Base-by-base conservation (phyloP, 92 coral and sea anemone species). In the Heliopora coerulea region DNA sequence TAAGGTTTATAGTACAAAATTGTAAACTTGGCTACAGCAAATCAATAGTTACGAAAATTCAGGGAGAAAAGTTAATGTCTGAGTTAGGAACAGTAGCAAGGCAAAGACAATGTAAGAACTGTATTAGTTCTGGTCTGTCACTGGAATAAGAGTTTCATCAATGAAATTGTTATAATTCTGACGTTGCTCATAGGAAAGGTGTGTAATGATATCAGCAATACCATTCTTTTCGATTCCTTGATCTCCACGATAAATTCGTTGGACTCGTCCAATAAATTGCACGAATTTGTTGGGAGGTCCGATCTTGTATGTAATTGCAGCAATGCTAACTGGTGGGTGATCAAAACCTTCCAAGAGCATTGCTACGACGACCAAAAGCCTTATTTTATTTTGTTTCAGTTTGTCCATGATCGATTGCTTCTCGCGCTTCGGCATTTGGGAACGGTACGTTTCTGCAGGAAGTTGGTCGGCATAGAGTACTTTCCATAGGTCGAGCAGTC, bases 261-360 rank as follows among this genome's bases (percentile, higher is more conserved):
- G 85, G 0, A 80, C 81, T 0, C 85, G 73, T 3, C 81, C 85
- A 25, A 81, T 21, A 30, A 81, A 81, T 67, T 81, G 85, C 0
- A 49, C 66, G 62, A 81, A 81, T 66, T 81, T 81, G 4, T 72
- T 66, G 20, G 85, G 56, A 14, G 85, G 73, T 0, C 7, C n/a
- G 9, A 81, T 81, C 5, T 11, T 63, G 56, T 79, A 73, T 57
- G 64, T 23, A 8, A 81, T 65, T 0, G 75, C 85, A 0, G 85
- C 85, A 0, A 81, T 73, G 33, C 80, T 73, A 5, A 81, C 73
- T 3, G 81, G 80, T 6, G 76, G 85, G 14, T 81, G 68, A 13
- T 81, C 85, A 23, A 63, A 81, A 0, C 85, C 85, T 34, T 81
- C 84, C n/a, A 59, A 74, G 0, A 81, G 57, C 70, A 54, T 64